Evolutionary conservation across 2,797 vertebrate species (phyloP).

Genomic region (Pipistrellus kuhlii): DNA sequence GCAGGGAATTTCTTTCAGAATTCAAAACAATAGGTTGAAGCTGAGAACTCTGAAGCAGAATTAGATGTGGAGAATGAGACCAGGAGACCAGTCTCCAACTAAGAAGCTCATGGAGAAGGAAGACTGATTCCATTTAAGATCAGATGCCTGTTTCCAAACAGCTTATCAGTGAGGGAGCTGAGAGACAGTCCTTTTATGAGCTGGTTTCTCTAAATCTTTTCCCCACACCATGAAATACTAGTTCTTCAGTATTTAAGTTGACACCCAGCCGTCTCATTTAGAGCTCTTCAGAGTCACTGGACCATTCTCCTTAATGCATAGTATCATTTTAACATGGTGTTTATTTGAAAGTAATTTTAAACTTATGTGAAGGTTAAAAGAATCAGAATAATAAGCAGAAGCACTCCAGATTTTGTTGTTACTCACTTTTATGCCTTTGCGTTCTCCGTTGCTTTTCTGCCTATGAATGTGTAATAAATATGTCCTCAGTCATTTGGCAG

Average conservation of each 20-base stretch:
- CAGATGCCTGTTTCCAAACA: neutral
- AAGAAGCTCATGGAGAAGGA: neutral
- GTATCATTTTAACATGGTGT: neutral
- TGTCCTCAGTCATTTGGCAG: neutral
- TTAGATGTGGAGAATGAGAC: neutral
- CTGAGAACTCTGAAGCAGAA: neutral
- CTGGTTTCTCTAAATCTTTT: neutral
- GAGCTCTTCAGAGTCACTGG: neutral
- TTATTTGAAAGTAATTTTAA: constrained; percentile 32
- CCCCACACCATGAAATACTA: neutral
- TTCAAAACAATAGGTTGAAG: constrained; percentile 62
- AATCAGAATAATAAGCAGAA: neutral
- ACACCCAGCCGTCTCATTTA: neutral
- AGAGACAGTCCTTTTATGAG: neutral
- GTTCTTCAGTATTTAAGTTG: neutral
- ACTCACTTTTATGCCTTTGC: neutral
- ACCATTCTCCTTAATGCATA: neutral
- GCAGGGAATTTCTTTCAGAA: constrained; percentile 37
- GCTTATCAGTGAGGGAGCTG: neutral
- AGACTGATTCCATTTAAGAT: neutral
- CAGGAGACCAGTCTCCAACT: neutral
- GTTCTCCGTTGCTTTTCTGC: neutral
- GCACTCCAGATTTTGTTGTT: neutral
- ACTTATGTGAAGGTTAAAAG: neutral
- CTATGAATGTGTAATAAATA: neutral